Base-by-base conservation (phyloP, 2,113 vertebrate species). In the Bathybates hornii region DNA sequence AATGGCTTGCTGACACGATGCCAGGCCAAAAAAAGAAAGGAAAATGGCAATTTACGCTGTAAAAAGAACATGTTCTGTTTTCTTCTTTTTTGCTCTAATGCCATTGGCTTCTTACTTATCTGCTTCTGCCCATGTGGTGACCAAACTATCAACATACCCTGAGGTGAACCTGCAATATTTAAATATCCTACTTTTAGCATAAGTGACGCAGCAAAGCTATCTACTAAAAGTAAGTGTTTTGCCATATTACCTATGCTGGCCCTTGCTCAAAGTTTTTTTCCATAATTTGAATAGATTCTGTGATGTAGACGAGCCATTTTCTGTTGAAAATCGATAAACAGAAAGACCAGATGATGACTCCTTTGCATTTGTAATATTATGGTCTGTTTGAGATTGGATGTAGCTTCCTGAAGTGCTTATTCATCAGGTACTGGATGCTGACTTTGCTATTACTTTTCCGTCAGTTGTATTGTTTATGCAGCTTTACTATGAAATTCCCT, bases 1-100 rank as follows among this genome's bases (percentile, higher is more conserved):
- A 89, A 91, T 90, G 88, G 68, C 66, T 82, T 13, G 24, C 59
- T 91, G 84, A 89, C 24, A 27, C 14, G n/a, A 78, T 81, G 92
- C 90, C 89, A 89, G 2, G 29, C 4, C 16, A 84, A 81, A 86
- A 83, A 68, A 61, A 54, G 27, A 6, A 50, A 50, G 43, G 6
- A 78, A 78, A 78, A 52, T 3, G 87, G 87, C 41, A 82, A 89
- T 90, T 82, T 89, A 84, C 24, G 38, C 71, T 80, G 48, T 79
- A 73, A 81, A 76, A 91, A 78, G 5, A 17, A 32, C 54, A 73
- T 66, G 56, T 12, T 71, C 68, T 92, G 68, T 83, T 81, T 81
- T 80, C 24, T 85, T 81, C 53, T 59, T 56, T 90, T 84, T 9
- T 79, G 34, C 68, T 38, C 17, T 1, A 78, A 78, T 78, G 6